Evolutionary conservation across 2,113 vertebrate species (phyloP).

Genomic region (Cyprinodon brontotheroides): DNA sequence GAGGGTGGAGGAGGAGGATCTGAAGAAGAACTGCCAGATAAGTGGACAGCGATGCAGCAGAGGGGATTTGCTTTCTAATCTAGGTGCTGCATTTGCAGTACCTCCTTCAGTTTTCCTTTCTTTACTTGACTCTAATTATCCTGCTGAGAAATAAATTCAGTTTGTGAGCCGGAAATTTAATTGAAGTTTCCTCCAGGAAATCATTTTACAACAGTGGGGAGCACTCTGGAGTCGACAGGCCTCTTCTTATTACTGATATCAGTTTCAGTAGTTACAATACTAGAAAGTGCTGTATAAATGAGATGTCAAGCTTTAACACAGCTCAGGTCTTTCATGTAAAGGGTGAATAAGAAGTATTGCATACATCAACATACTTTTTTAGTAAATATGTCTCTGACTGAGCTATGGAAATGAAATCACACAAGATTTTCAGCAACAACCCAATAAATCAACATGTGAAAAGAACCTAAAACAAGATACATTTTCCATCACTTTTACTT

Average conservation of each 20-base stretch:
- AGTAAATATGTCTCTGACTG: background rate
- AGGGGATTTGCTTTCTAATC: slow-evolving; percentile 43
- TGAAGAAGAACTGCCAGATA: slow-evolving; percentile 15
- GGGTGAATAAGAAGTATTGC: background rate
- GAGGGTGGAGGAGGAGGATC: slow-evolving; percentile 17
- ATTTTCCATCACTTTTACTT: background rate
- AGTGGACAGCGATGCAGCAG: slow-evolving; percentile 31
- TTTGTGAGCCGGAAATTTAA: slow-evolving; percentile 48
- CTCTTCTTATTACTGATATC: slow-evolving; percentile 13
- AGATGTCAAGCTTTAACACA: background rate
- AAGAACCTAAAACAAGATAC: background rate
- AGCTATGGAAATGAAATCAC: background rate
- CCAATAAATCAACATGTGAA: background rate
- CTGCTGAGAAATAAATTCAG: slow-evolving; percentile 47
- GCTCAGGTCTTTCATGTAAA: background rate
- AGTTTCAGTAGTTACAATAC: slow-evolving; percentile 1
- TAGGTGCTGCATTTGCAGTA: slow-evolving; percentile 18
- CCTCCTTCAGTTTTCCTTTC: slow-evolving; percentile 32
- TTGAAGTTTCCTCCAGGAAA: slow-evolving; percentile 47
- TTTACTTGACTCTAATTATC: slow-evolving; percentile 47
- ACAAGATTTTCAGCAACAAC: background rate
- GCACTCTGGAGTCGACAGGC: background rate
- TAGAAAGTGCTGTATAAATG: background rate
- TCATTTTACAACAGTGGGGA: slow-evolving; percentile 8
- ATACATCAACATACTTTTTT: background rate